These are phyloP conservation scores for Sphaerodactylus townsendi DNA, from an alignment of 2,113 vertebrate genomes.

Conservation along the genomic window DNA sequence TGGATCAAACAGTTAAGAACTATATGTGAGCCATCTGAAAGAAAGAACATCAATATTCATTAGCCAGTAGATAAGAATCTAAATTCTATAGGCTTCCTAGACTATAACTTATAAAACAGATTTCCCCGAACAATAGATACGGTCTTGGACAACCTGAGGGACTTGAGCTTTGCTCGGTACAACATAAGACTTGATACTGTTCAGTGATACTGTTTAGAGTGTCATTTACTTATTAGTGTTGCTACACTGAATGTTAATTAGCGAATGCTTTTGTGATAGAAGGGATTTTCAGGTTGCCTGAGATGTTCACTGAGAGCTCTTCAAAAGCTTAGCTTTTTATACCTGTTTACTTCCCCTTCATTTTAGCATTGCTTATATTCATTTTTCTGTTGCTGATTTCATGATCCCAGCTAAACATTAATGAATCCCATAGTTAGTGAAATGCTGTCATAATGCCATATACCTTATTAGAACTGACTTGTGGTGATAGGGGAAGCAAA, in stretches of 20 bases:
- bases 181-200: not conserved
- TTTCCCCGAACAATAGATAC: not conserved
- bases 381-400: not conserved
- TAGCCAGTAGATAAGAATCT: not conserved
- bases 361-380: not conserved
- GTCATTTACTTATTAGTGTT: not conserved
- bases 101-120: not conserved
- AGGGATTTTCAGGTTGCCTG: not conserved
- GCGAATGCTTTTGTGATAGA: not conserved
- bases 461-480: not conserved
- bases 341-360: not conserved
- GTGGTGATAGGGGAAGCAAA: not conserved
- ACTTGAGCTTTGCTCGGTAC: not conserved
- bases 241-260: not conserved
- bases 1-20: not conserved
- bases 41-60: not conserved
- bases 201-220: not conserved
- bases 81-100: not conserved
- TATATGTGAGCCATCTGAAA: accelerated
- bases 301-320: not conserved
- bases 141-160: not conserved
- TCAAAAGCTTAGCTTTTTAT: not conserved
- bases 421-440: no score
- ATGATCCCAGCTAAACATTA: not conserved
- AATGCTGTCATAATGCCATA: not conserved